These are phyloP conservation scores for Pyralis farinalis DNA, from an alignment of 2,888 invertebrate species.

Conservation along the genomic window DNA sequence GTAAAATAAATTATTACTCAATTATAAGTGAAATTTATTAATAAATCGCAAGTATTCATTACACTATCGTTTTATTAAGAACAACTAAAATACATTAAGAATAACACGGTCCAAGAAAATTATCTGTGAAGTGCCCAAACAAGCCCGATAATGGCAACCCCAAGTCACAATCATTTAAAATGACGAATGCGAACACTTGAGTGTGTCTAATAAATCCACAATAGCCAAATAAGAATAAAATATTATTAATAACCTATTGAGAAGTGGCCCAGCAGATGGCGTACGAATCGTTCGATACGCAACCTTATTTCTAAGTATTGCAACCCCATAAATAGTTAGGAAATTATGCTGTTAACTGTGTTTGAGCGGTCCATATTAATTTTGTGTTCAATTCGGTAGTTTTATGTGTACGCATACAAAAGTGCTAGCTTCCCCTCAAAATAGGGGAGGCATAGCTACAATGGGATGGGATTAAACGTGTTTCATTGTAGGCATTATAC, in stretches of 20 bases:
- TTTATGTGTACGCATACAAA: slow-evolving; percentile 18
- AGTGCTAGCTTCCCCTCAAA: slow-evolving; percentile 6
- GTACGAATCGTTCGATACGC: slow-evolving; percentile 16
- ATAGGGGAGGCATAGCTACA: slow-evolving; percentile 46
- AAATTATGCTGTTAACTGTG: slow-evolving; percentile 61
- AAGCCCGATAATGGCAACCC: slow-evolving; percentile 19
- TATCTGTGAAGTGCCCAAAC: slow-evolving; percentile 9
- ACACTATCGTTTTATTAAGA: slow-evolving; percentile 29
- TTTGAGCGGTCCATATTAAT: slow-evolving; percentile 71
- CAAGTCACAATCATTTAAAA: slow-evolving; percentile 39
- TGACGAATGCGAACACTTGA: slow-evolving; percentile 45
- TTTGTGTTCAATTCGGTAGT: slow-evolving; percentile 45
- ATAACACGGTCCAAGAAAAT: too few species aligned
- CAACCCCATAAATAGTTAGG: slow-evolving; percentile 33
- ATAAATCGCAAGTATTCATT: slow-evolving; percentile 79
- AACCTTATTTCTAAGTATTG: slow-evolving; percentile 36
- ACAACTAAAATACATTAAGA: too few species aligned
- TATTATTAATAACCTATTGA: slow-evolving; percentile 42
- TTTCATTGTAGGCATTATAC: slow-evolving; percentile 67
- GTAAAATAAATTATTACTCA: slow-evolving; percentile 77
- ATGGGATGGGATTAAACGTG: slow-evolving; percentile 73
- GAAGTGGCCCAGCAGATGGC: slow-evolving; percentile 33
- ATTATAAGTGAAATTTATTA: slow-evolving; percentile 76
- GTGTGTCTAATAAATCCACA: slow-evolving; percentile 50
- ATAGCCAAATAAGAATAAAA: slow-evolving; percentile 50